Percentiles rank a stretch among this genome's conserved stretches.
Conservation (phyloP, 2,797 vertebrate species). For the Smutsia temminckii region DNA sequence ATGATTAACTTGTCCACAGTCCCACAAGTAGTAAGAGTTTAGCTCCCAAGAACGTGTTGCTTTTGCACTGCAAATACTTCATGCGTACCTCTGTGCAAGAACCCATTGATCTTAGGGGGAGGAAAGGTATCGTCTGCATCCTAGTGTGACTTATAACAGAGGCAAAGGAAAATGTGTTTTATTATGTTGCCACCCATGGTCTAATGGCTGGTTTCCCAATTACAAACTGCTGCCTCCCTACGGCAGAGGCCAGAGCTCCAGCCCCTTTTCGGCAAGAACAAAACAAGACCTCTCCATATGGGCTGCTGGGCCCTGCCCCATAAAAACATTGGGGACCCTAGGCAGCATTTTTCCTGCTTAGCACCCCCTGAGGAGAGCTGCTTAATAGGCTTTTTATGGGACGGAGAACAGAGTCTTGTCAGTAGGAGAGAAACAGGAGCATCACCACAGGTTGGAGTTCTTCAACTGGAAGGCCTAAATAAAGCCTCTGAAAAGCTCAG, state of each 20-base stretch:
- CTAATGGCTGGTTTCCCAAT: slow-evolving; percentile 60
- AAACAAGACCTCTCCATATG: not conserved
- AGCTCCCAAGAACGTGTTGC: not conserved
- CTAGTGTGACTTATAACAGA: not conserved
- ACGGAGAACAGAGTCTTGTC: not conserved
- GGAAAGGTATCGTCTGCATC: not conserved
- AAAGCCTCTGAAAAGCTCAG: not conserved
- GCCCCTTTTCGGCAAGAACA: slow-evolving; percentile 34
- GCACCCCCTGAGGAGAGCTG: not conserved
- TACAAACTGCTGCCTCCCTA: not conserved
- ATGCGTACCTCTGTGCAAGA: not conserved
- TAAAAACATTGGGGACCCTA: not conserved
- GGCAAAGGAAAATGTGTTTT: not conserved
- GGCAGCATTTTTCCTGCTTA: not conserved
- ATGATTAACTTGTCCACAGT: not conserved
- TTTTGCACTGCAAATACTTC: not conserved
- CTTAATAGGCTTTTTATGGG: slow-evolving; percentile 25
- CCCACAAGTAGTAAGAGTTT: not conserved
- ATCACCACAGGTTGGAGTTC: not conserved
- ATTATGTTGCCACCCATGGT: not conserved
- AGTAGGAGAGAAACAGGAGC: not conserved
- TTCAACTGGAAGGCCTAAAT: not conserved
- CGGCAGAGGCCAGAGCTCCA: not conserved
- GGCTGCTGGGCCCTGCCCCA: not conserved
- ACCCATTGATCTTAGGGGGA: not conserved